Evolutionary conservation across 2,113 vertebrate genomes (phyloP).

Genomic region (Lophotis ruficrista): DNA sequence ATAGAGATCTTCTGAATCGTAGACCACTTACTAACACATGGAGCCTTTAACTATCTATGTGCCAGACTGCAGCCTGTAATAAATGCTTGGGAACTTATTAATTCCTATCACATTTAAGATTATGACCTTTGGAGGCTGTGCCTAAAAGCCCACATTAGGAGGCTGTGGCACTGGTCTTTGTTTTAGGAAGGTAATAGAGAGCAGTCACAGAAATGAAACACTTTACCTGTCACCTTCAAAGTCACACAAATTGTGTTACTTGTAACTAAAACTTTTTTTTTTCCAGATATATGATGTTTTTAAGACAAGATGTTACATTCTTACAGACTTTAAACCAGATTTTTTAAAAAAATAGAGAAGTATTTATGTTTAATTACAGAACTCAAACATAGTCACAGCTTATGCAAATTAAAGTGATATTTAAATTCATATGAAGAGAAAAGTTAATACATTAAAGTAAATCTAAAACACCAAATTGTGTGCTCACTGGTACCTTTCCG

Average conservation of each 20-base stretch:
- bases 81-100: background rate
- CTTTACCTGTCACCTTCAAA: background rate
- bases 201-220: background rate
- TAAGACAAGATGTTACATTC: background rate
- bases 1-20: slow-evolving; percentile 53
- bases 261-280: background rate
- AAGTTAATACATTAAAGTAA: background rate
- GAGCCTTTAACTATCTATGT: slow-evolving; percentile 5
- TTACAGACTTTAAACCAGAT: background rate
- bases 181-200: background rate
- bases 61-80: background rate
- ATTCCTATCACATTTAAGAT: background rate
- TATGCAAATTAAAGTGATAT: slow-evolving; percentile 11
- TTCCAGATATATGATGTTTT: background rate
- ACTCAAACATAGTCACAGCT: background rate
- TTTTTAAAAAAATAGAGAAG: background rate
- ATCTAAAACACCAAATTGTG: background rate
- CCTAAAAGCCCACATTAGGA: background rate
- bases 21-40: slow-evolving; percentile 38
- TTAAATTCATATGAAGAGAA: background rate
- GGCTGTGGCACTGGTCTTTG: background rate
- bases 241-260: background rate
- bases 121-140: background rate
- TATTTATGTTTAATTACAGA: slow-evolving; percentile 33
- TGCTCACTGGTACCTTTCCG: background rate